Evolutionary conservation across 2,113 vertebrate genomes (phyloP).

Genomic region (Rhodinocichla rosea): DNA sequence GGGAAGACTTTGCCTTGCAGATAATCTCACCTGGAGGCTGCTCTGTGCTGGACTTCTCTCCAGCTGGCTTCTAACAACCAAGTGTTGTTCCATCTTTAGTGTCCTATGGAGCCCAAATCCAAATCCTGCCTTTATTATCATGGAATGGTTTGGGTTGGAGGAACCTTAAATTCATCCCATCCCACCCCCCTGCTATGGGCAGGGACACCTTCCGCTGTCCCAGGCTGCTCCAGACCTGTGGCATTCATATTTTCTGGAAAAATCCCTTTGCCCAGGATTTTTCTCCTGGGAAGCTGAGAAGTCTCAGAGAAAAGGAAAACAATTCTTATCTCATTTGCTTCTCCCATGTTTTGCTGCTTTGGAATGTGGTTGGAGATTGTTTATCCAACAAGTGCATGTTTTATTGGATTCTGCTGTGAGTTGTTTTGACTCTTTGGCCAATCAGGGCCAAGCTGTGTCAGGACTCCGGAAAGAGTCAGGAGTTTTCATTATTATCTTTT

Average conservation of each 20-base stretch:
- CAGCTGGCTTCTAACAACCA: neutral
- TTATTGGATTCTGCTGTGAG: no score
- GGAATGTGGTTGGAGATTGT: no score
- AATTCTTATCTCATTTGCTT: no score
- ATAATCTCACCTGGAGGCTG: neutral
- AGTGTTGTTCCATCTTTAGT: fast-evolving
- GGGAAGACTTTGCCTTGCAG: neutral
- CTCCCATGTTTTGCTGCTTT: no score
- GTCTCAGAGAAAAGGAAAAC: no score
- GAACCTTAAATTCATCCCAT: neutral
- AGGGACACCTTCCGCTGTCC: neutral
- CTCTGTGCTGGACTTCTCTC: neutral
- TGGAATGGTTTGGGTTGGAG: neutral
- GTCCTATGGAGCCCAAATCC: fast-evolving
- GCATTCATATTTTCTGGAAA: no score
- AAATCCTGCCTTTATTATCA: neutral
- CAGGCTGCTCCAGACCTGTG: neutral
- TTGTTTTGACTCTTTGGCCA: no score
- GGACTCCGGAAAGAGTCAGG: no score
- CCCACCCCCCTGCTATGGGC: neutral
- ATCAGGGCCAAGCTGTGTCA: no score
- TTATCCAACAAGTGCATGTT: no score
- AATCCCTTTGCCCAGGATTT: neutral
- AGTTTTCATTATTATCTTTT: no score
- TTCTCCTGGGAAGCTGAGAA: no score